Base-by-base conservation (phyloP, 2,113 vertebrate species). In the Ceyx melanurus region DNA sequence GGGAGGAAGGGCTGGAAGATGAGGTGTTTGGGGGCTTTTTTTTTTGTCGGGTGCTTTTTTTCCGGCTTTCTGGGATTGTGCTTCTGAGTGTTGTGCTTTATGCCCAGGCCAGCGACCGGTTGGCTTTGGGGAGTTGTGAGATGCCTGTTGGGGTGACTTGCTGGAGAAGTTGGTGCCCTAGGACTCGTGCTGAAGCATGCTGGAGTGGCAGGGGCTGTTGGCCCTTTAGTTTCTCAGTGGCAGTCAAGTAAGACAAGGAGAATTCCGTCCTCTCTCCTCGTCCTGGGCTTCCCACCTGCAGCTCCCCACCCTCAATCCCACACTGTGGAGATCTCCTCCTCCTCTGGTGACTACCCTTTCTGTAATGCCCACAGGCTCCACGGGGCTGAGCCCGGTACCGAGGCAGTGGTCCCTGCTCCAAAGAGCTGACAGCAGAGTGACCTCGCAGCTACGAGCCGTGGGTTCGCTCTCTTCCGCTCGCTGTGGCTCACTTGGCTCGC, bases 31-130 rank as follows among this genome's bases (percentile, higher is more conserved):
- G 79, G 80, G 37, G 28, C 75, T 93, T 37, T 37, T 37, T 37
- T 37, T 37, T 37, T 37, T 37, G 37, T 37, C 10, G 37, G 37
- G 37, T 10, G 10, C 10, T 10, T 37, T 37, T 37, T 37, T 74
- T 76, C 89, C 51, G 15, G 66, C 88, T 86, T 86, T 83, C 77
- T 4, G 13, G 70, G 74, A 70, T 95, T 95, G 95, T 96, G 95
- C 95, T 97, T 97, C 83, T 75, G 84, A 93, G 71, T 93, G 72
- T 96, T 94, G 87, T 94, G 93, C 95, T 97, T 97, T 94, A 37
- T 31, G 61, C 91, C 92, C 92, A 80, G 70, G 70, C 82, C 11
- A 3, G 56, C 43, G 82, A 88, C 12, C 19, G 7, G 80, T 4
- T 46, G 74, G 58, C 42, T 73, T 85, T 16, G 79, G 88, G 62